Conservation (phyloP, 2,888 invertebrate species). For the Dastarcus helophoroides region DNA sequence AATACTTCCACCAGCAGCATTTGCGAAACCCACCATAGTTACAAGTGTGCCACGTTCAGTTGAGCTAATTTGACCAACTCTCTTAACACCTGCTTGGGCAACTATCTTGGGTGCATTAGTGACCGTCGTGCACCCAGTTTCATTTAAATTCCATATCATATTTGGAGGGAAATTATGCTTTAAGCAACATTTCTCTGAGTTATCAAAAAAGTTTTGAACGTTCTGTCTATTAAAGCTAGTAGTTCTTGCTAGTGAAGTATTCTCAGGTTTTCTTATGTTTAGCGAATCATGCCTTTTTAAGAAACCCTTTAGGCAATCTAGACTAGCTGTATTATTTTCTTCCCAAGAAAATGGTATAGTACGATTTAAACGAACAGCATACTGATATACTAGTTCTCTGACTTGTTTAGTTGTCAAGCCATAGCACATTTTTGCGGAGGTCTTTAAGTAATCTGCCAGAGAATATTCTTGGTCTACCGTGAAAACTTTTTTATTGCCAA, state of each 20-base stretch:
- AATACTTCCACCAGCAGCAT: conserved; percentile 14
- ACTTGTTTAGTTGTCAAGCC: conserved; percentile 8
- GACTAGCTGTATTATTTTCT: conserved; percentile 7
- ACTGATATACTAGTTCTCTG: conserved; percentile 7
- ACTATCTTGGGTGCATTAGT: conserved; percentile 1
- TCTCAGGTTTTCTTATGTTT: conserved; percentile 6
- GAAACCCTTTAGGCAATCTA: conserved; percentile 6
- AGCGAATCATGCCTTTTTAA: conserved; percentile 8
- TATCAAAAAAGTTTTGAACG: no score
- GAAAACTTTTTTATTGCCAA: conserved; percentile 9
- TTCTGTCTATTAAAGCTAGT: no score
- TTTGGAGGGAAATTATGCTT: conserved; percentile 2
- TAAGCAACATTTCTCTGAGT: no score
- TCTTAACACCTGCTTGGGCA: conserved; percentile 10
- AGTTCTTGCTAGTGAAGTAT: no score
- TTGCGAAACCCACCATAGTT: conserved; percentile 9
- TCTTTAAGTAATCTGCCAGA: conserved; percentile 5
- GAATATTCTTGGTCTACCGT: conserved; percentile 5
- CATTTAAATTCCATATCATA: neutral
- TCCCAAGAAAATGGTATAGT: conserved; percentile 4
- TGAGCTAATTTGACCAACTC: conserved; percentile 15
- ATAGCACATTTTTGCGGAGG: conserved; percentile 8
- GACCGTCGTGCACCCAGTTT: neutral
- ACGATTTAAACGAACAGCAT: conserved; percentile 2
- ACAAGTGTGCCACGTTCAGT: conserved; percentile 8